Evolutionary conservation across 2,113 vertebrate genomes (phyloP).

Genomic region (Clarias batrachus): DNA sequence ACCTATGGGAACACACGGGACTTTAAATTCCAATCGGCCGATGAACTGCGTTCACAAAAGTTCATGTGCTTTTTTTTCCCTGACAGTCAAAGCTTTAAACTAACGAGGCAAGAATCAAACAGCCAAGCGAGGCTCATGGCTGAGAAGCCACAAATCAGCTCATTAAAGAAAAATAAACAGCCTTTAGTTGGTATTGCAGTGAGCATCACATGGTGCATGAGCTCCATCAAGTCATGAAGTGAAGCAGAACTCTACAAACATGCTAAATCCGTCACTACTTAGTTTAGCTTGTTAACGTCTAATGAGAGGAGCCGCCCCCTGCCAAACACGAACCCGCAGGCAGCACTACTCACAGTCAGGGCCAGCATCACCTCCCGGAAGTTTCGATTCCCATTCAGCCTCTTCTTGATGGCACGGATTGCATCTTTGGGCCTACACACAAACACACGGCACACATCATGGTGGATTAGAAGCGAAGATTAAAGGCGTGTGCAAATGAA

Average conservation of each 20-base stretch:
- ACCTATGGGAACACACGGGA: slow-evolving; percentile 71
- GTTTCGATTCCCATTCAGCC: slow-evolving; percentile 92
- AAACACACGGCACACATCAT: slow-evolving; percentile 31
- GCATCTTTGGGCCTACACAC: slow-evolving; percentile 91
- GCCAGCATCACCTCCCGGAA: slow-evolving; percentile 98
- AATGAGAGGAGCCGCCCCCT: neutral
- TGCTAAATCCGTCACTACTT: neutral
- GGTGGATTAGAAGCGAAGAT: slow-evolving; percentile 9
- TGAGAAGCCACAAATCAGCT: slow-evolving; percentile 34
- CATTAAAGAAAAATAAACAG: slow-evolving; percentile 48
- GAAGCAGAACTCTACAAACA: slow-evolving; percentile 17
- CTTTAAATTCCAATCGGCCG: neutral
- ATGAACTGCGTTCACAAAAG: slow-evolving; percentile 1
- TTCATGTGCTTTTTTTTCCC: slow-evolving; percentile 25
- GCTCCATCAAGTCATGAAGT: slow-evolving; percentile 13
- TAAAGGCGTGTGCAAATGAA: neutral
- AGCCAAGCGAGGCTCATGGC: slow-evolving; percentile 15
- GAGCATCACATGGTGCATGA: neutral
- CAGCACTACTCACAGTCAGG: slow-evolving; percentile 81
- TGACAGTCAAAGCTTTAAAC: slow-evolving; percentile 38
- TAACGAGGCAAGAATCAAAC: slow-evolving; percentile 49
- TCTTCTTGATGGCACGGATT: slow-evolving; percentile 91
- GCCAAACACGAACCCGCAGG: neutral
- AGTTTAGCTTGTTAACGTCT: slow-evolving; percentile 18
- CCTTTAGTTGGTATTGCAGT: slow-evolving; percentile 4